phyloP scores from a whole-genome alignment of 2,888 invertebrate genomes.

The Philaethria dido region DNA sequence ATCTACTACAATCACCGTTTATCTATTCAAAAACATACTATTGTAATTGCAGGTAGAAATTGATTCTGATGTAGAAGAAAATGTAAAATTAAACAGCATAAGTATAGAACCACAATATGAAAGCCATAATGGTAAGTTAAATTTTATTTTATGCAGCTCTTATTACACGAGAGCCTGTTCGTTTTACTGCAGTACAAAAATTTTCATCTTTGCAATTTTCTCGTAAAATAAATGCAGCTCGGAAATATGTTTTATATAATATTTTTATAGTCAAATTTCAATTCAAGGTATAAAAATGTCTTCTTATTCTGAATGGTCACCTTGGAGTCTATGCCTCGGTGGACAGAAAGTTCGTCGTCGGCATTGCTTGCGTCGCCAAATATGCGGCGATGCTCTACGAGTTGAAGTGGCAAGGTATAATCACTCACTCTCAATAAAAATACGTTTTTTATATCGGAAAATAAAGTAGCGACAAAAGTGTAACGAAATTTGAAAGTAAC shows the following conservation, averaged over 20 bases:
- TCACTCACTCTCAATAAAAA: too few species aligned
- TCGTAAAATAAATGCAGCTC: not conserved
- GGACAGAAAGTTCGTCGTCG: constrained; percentile 65
- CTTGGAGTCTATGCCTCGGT: constrained; percentile 65
- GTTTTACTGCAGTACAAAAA: constrained; percentile 7
- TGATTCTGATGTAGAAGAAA: constrained; percentile 43
- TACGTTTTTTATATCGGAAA: too few species aligned
- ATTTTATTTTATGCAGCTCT: constrained; percentile 23
- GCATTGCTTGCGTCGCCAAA: constrained; percentile 62
- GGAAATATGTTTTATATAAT: constrained; percentile 19
- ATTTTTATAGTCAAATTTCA: constrained; percentile 28
- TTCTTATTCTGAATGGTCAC: constrained; percentile 67
- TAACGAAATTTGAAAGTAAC: too few species aligned
- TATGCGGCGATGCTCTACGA: constrained; percentile 68
- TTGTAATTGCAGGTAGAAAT: constrained; percentile 51
- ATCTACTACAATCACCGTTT: constrained; percentile 52
- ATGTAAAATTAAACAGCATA: constrained; percentile 41
- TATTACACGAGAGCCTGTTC: constrained; percentile 7
- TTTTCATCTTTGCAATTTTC: constrained; percentile 30
- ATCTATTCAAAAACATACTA: constrained; percentile 49
- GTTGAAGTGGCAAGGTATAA: constrained; percentile 69
- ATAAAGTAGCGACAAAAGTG: too few species aligned
- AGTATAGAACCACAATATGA: constrained; percentile 41
- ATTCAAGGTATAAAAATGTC: constrained; percentile 56
- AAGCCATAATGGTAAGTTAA: constrained; percentile 40